Evolutionary conservation across 2,797 vertebrate genomes (phyloP).

Genomic region (Sciurus carolinensis): DNA sequence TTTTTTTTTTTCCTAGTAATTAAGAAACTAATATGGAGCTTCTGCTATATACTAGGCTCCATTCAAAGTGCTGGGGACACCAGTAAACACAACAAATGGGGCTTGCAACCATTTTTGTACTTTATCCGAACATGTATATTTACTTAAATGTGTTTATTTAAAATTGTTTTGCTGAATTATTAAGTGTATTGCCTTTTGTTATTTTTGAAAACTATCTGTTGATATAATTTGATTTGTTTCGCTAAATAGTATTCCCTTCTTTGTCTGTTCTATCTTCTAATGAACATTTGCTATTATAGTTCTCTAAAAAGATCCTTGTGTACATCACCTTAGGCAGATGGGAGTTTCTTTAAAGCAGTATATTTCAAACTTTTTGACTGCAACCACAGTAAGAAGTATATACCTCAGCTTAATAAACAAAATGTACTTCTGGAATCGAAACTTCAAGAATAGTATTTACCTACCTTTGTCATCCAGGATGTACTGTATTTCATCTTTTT

Average conservation of each 20-base stretch:
- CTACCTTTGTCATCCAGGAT: background rate
- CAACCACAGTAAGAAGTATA: background rate
- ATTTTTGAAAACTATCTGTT: background rate
- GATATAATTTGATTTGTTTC: background rate
- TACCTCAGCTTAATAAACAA: background rate
- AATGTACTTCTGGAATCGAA: background rate
- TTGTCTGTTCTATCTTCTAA: background rate
- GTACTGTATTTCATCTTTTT: background rate
- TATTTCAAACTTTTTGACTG: background rate
- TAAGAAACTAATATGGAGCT: background rate
- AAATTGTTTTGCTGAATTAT: background rate
- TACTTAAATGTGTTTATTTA: background rate
- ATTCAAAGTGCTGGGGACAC: background rate
- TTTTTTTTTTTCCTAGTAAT: background rate
- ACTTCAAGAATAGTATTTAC: background rate
- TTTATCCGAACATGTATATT: background rate
- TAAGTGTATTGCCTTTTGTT: constrained; percentile 1
- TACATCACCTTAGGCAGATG: background rate
- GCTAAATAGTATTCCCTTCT: background rate
- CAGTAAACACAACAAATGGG: background rate
- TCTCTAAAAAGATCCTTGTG: background rate
- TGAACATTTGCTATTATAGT: background rate
- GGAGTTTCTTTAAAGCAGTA: background rate
- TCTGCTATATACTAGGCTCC: background rate
- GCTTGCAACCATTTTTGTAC: background rate